Evolutionary conservation across 92 coral and sea anemone species (phyloP).

Genomic region (Heteractis magnifica): DNA sequence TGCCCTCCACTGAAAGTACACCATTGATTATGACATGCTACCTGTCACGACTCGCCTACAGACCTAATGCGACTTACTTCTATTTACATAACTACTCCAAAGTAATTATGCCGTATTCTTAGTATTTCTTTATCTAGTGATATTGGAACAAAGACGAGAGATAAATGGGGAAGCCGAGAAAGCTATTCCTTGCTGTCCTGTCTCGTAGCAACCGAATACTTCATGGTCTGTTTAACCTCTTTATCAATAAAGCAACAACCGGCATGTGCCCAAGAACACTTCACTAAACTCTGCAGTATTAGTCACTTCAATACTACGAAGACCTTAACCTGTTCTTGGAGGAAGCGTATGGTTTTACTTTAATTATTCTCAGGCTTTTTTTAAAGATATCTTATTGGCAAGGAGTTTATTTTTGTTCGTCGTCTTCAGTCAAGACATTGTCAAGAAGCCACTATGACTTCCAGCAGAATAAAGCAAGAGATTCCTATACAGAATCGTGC

Average conservation of each 20-base stretch:
- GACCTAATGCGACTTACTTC: neutral
- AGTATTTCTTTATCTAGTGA: neutral
- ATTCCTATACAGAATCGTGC: neutral
- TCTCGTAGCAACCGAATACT: conserved; percentile 20
- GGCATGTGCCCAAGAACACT: conserved; percentile 2
- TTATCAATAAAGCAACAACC: conserved; percentile 14
- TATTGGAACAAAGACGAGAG: neutral
- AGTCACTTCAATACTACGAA: neutral
- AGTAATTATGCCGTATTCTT: conserved; percentile 8
- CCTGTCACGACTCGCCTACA: neutral
- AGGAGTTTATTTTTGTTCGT: neutral
- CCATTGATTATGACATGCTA: neutral
- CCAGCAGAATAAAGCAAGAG: neutral
- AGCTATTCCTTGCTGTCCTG: neutral
- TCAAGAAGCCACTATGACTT: neutral
- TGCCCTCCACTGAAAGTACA: neutral
- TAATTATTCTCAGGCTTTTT: neutral
- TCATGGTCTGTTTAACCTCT: conserved; percentile 28
- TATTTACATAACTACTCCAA: conserved; percentile 32
- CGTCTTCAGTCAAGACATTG: too few species aligned
- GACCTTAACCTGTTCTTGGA: neutral
- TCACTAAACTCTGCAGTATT: neutral
- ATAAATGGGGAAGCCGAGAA: neutral
- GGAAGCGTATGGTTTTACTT: neutral
- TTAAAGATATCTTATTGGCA: neutral